These are phyloP conservation scores for Hoplodrina ambigua DNA, from an alignment of 2,888 invertebrate genomes.

Conservation along the genomic window DNA sequence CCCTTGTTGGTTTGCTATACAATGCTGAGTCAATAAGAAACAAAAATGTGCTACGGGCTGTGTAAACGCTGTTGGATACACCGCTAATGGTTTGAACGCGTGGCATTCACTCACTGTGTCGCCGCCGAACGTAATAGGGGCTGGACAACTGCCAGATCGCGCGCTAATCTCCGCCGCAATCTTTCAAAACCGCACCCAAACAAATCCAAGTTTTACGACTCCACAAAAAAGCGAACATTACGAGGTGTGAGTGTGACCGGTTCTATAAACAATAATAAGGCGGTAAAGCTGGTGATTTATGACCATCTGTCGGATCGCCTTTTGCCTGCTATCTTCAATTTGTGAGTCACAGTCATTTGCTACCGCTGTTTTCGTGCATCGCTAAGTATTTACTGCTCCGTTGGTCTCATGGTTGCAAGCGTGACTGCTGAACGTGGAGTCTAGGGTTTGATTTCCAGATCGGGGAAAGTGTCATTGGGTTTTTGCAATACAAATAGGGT, in stretches of 20 bases:
- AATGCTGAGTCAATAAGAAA: conserved; percentile 27
- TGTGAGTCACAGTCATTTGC: conserved; percentile 29
- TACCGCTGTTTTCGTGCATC: not conserved
- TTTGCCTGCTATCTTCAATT: conserved; percentile 58
- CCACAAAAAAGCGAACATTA: conserved; percentile 72
- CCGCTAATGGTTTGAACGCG: not conserved
- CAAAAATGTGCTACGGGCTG: not conserved
- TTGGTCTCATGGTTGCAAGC: too few relatives aligned
- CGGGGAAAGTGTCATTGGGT: too few relatives aligned
- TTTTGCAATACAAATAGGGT: too few relatives aligned
- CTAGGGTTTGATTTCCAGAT: too few relatives aligned
- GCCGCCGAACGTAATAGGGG: conserved; percentile 15
- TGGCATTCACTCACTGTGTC: conserved; percentile 15
- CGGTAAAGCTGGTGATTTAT: conserved; percentile 73
- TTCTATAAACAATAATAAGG: conserved; percentile 74
- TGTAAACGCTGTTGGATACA: conserved; percentile 21
- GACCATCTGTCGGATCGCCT: conserved; percentile 68
- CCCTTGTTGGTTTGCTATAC: conserved; percentile 7
- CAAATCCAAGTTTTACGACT: conserved; percentile 76
- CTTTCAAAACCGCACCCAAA: conserved; percentile 74
- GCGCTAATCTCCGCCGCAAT: conserved; percentile 63
- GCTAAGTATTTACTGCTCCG: too few relatives aligned
- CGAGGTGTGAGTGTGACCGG: conserved; percentile 52
- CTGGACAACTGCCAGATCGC: conserved; percentile 74
- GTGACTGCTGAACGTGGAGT: too few relatives aligned